Base-by-base conservation (phyloP, 2,888 invertebrate genomes). In the Pachliopta kotzebuea region DNA sequence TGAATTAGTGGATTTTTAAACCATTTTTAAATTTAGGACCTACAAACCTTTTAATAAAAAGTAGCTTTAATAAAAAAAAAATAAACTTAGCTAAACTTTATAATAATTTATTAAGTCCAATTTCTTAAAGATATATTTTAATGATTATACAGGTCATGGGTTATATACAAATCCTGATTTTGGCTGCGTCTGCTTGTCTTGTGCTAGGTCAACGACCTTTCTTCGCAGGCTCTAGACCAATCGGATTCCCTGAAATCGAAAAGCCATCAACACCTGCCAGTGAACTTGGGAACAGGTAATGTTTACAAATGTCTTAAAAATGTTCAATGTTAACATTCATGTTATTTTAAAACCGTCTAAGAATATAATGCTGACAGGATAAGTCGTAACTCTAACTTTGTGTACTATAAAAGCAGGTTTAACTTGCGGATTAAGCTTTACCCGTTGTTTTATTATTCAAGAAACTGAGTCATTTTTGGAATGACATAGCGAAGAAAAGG, bases 151-250 rank as follows among this genome's bases (percentile, higher is more conserved):
- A 83, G 78, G 75, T 69, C 60, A 81, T 79, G 78, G 68, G 69
- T 45, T 63, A 75, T 29, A 65, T 73, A 65, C 70, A 71, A 45
- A 24, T 77, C 1, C 49, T 84, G 0, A 37, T 80, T 6, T 29
- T 77, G 17, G 67, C 72, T 8, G 68, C 68, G 61, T 74, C 76
- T 49, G 55, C 49, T 23, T 60, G 70, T 49, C 57, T 67, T n/a
- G 63, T 65, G 18, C 9, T 73, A 1, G 76, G 78, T 0, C 95
- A 95, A 76, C 90, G 95, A 26, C 92, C 94, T 1, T 89, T 93
- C 1, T 95, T 94, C 71, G 94, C 94, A 1, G 93, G 93, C 4
- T 80, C 82, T 20, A 72, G 82, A 6, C 91, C 93, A 0, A 88
- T 92, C 31, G 94, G 94, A 0, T 92, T 92, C 67, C 94, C 93